Percentiles rank a stretch among this genome's conserved stretches.
Evolutionary conservation across 2,113 vertebrate genomes (phyloP).

Genomic region (Alligator mississippiensis): DNA sequence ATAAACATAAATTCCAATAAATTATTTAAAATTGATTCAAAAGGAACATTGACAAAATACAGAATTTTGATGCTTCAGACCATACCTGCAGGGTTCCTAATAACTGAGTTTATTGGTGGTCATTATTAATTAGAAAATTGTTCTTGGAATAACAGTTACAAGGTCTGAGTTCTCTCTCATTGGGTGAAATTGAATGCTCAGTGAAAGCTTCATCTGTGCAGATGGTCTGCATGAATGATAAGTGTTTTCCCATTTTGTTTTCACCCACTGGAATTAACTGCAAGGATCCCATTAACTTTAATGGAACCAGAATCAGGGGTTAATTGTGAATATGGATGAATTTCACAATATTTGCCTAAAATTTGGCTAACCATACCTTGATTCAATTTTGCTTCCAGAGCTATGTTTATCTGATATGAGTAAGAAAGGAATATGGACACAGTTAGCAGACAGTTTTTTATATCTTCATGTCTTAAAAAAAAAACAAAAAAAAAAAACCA

Average conservation of each 20-base stretch:
- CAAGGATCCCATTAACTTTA: background rate
- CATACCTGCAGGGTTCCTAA: background rate
- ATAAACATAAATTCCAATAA: background rate
- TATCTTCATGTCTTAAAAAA: background rate
- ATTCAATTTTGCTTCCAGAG: background rate
- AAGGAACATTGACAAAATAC: background rate
- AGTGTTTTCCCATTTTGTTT: accelerated
- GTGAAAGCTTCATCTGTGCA: no score
- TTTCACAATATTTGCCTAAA: background rate
- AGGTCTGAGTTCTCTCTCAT: background rate
- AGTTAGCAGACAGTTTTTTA: background rate
- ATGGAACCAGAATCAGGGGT: background rate
- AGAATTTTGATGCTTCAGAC: background rate
- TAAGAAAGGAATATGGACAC: background rate
- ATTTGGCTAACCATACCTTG: background rate
- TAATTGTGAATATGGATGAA: accelerated
- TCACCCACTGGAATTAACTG: background rate
- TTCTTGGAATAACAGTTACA: background rate
- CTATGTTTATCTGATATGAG: background rate
- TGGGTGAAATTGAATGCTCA: background rate
- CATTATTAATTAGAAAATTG: background rate
- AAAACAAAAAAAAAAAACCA: no score
- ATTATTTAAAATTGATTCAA: background rate
- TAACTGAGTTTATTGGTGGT: background rate
- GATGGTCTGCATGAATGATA: background rate